These are phyloP conservation scores for Drosophila sproati DNA, from an alignment of 1,140 invertebrate genomes.

Conservation along the genomic window DNA sequence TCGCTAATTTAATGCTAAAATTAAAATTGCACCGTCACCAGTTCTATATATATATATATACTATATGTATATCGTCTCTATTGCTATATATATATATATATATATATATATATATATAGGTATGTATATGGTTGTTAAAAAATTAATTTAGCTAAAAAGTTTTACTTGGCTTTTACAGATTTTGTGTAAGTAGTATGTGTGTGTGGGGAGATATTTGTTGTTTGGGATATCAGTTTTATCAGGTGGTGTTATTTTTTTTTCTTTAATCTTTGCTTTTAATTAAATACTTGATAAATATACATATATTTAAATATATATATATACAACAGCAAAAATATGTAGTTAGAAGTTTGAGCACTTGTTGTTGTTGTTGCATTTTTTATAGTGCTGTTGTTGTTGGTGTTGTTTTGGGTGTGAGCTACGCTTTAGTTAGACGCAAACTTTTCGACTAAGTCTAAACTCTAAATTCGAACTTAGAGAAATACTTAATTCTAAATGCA, in stretches of 20 bases:
- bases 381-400: slow-evolving; percentile 50
- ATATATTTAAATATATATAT: slow-evolving; percentile 53
- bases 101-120: slow-evolving; percentile 27
- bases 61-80: slow-evolving; percentile 63
- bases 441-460: slow-evolving; percentile 62
- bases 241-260: slow-evolving; percentile 35
- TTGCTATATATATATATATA: slow-evolving; percentile 58
- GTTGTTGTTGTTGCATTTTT: slow-evolving; percentile 28
- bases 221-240: slow-evolving; percentile 65
- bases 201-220: slow-evolving; percentile 36
- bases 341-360: slow-evolving; percentile 64
- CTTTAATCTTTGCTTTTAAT: slow-evolving; percentile 6
- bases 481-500: slow-evolving; percentile 70
- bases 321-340: slow-evolving; percentile 68
- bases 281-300: slow-evolving; percentile 29
- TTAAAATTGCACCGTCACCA: slow-evolving; percentile 81
- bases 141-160: slow-evolving; percentile 81
- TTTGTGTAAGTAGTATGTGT: slow-evolving; percentile 32
- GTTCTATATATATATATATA: slow-evolving; percentile 66
- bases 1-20: slow-evolving; percentile 69
- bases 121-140: slow-evolving; percentile 51
- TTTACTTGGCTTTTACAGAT: slow-evolving; percentile 73
- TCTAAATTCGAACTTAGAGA: slow-evolving; percentile 69
- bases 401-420: slow-evolving; percentile 38
- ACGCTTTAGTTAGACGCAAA: slow-evolving; percentile 36